These are phyloP conservation scores for Sparus aurata DNA, from an alignment of 2,797 vertebrate genomes.

Conservation along the genomic window DNA sequence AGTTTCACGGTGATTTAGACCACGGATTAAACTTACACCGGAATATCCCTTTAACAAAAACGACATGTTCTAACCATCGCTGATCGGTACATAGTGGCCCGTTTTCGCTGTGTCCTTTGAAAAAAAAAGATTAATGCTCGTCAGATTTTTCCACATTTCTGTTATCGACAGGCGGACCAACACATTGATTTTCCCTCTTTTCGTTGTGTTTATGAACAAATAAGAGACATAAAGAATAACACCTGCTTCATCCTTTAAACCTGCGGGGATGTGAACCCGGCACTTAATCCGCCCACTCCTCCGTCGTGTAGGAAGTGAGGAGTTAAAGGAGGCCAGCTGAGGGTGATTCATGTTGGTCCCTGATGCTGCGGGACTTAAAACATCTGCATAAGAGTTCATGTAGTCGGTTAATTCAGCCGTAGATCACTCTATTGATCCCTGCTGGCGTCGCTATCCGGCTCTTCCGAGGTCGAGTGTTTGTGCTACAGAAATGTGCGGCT, in stretches of 20 bases:
- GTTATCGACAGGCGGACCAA: not conserved
- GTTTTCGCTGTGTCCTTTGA: no score
- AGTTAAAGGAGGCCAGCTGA: conserved; percentile 24
- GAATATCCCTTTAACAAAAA: no score
- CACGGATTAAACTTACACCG: no score
- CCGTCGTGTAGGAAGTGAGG: conserved; percentile 6
- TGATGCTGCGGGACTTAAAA: conserved; percentile 35
- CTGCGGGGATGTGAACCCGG: conserved; percentile 18
- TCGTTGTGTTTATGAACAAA: conserved; percentile 9
- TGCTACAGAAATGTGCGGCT: not conserved
- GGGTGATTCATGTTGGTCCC: conserved; percentile 42
- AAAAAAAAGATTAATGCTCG: not conserved
- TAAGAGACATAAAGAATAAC: not conserved
- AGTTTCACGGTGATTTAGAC: no score
- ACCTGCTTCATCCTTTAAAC: conserved; percentile 36
- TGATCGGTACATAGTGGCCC: no score
- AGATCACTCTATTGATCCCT: conserved; percentile 62
- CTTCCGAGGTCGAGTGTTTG: conserved; percentile 45
- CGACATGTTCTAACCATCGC: no score
- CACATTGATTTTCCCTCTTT: not conserved
- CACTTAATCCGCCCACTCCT: conserved; percentile 37
- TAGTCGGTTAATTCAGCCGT: conserved; percentile 51
- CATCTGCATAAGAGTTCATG: conserved; percentile 65
- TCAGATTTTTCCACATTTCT: not conserved
- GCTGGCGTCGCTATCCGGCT: conserved; percentile 43